Percentiles rank a stretch among this genome's conserved stretches.
Evolutionary conservation across 2,797 vertebrate species (phyloP).

Genomic region (Neosilurus mollespiculum): DNA sequence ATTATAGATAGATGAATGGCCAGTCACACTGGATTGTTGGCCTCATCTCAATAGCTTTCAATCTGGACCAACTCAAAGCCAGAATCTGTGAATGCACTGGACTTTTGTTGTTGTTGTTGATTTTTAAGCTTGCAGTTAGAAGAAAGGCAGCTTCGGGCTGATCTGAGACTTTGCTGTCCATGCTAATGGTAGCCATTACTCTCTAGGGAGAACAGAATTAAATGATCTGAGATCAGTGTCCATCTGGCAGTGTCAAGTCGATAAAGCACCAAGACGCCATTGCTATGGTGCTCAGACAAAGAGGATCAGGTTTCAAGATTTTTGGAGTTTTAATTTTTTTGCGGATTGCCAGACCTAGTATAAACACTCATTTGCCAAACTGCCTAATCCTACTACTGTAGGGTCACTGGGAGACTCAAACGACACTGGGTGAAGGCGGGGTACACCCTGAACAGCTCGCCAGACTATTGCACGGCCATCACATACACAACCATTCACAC

Average conservation of each 20-base stretch:
- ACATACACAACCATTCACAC: too few relatives aligned
- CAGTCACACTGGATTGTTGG: constrained; percentile 18
- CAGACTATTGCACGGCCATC: too few relatives aligned
- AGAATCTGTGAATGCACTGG: constrained; percentile 21
- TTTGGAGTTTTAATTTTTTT: background rate
- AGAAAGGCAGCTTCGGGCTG: background rate
- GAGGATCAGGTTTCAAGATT: background rate
- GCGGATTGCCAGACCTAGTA: background rate
- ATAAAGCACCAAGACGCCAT: background rate
- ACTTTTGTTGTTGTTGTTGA: background rate
- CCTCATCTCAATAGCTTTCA: constrained; percentile 38
- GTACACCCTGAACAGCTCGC: too few relatives aligned
- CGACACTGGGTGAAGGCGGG: too few relatives aligned
- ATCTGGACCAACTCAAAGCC: constrained; percentile 14
- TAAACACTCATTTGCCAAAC: too few relatives aligned
- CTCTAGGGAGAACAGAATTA: background rate
- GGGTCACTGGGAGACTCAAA: too few relatives aligned
- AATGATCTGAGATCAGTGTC: constrained; percentile 5
- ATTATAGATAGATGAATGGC: constrained; percentile 43
- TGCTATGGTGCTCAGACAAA: constrained; percentile 2
- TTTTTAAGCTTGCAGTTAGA: background rate
- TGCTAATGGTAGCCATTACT: background rate
- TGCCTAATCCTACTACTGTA: too few relatives aligned
- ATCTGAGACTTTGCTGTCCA: background rate
- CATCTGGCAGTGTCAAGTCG: background rate